These are phyloP conservation scores for Amphipoea oculea DNA, from an alignment of 2,888 invertebrate genomes.

Conservation along the genomic window DNA sequence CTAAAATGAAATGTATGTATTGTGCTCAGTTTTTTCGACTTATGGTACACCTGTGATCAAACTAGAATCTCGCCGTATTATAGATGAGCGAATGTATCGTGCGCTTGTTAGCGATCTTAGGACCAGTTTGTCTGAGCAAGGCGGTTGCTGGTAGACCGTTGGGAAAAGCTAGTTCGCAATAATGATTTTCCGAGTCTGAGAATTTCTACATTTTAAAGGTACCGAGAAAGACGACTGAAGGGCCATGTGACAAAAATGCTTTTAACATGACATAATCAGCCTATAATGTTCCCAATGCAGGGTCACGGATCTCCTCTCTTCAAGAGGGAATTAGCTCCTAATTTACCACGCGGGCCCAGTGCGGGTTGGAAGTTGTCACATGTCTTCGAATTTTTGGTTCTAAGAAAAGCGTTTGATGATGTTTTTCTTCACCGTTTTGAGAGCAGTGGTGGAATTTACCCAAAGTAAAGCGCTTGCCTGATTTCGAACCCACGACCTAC, in stretches of 20 bases:
- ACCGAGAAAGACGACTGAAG: conserved; percentile 8
- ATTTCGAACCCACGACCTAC: neutral
- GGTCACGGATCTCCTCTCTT: neutral
- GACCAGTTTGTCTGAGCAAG: conserved; percentile 53
- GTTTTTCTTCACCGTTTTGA: neutral
- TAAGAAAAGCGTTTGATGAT: neutral
- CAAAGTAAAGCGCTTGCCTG: neutral
- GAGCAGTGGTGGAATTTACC: neutral
- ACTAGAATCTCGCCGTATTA: conserved; percentile 38
- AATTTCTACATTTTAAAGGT: conserved; percentile 37
- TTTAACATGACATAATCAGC: neutral
- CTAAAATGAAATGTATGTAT: conserved; percentile 23
- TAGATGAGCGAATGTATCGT: conserved; percentile 52
- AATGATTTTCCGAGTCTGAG: conserved; percentile 37
- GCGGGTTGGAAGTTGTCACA: neutral
- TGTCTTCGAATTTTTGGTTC: neutral
- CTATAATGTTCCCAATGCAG: too few relatives aligned
- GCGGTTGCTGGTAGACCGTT: conserved; percentile 42
- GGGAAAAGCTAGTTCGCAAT: conserved; percentile 38
- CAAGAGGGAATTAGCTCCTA: neutral
- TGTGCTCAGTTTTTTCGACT: conserved; percentile 35
- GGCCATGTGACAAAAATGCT: conserved; percentile 15
- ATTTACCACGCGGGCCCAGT: neutral
- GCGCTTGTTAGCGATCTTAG: conserved; percentile 50
- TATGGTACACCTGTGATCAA: conserved; percentile 50